Conservation (phyloP, 2,113 vertebrate genomes). For the Anser cygnoides region DNA sequence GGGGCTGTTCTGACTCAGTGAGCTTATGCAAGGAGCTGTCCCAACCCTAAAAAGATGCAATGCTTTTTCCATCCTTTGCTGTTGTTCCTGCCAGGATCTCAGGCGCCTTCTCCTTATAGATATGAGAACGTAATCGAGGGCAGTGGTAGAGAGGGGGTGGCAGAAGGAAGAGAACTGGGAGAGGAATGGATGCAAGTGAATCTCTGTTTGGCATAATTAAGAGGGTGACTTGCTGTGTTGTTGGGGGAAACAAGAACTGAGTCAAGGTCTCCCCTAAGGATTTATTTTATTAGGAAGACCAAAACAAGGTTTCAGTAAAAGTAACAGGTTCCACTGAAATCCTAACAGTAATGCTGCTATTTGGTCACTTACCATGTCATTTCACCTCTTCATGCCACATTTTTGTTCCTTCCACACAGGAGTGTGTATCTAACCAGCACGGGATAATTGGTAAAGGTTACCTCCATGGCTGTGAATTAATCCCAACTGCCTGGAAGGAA, state of each 20-base stretch:
- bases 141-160: not conserved
- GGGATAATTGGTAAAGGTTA: not conserved
- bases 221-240: not conserved
- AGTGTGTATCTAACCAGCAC: not conserved
- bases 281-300: not conserved
- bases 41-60: not conserved
- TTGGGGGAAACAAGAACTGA: not conserved
- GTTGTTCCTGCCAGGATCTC: too few relatives aligned
- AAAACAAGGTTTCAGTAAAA: not conserved
- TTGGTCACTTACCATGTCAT: not conserved
- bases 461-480: not conserved
- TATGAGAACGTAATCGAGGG: not conserved
- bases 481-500: not conserved
- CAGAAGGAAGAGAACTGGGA: not conserved
- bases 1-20: not conserved
- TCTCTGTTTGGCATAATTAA: not conserved
- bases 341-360: too few relatives aligned
- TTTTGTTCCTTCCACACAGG: not conserved
- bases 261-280: not conserved
- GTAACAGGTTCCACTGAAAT: not conserved
- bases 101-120: not conserved
- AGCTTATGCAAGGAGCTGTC: not conserved
- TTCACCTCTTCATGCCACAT: not conserved
- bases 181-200: not conserved
- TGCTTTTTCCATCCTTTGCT: not conserved